Evolutionary conservation across 2,797 vertebrate genomes (phyloP), one percentile per base, ranked within the genome.

Genomic region (Pseudochaenichthys georgianus): DNA sequence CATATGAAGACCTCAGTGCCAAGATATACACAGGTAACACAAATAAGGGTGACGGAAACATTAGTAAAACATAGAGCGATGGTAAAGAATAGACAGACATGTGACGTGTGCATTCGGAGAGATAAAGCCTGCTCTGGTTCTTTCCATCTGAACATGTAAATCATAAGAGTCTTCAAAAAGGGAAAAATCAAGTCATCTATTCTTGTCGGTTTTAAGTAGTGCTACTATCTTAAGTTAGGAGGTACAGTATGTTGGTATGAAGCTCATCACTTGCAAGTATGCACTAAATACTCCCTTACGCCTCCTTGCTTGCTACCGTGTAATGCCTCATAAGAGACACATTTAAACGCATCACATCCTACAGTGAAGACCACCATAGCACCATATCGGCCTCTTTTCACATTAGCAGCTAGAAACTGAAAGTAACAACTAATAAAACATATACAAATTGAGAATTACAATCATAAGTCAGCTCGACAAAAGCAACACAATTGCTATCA

Each of bases 211-310:
- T 43, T 42, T 0, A 7, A 77, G 48, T n/a, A 16, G 11, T 12
- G 42, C 58, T 47, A 10, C n/a, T 13, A 50, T 58, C 57, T 70
- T 68, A n/a, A n/a, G n/a, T 54, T 15, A 53, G 45, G 41, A 63
- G 31, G 34, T 31, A 51, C 21, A 9, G 38, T 7, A 53, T 51
- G 46, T 3, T 60, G 66, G 38, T 71, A 54, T 31, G 59, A 53
- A 66, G 23, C 54, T 48, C 23, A 77, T 75, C 50, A 62, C 43
- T 47, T 61, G 31, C 4, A 75, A 51, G 28, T 57, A 38, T 43
- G 28, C 42, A 57, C 71, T 61, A 67, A 87, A 84, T 43, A 77
- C 64, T 81, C 78, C 64, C 60, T 34, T 5, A 54, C 60, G 64
- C 12, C 53, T 77, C 63, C 70, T 82, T 1, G 55, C 28, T 75